phyloP scores from a whole-genome alignment of 2,888 invertebrate species.

The Quadriops clusia region DNA sequence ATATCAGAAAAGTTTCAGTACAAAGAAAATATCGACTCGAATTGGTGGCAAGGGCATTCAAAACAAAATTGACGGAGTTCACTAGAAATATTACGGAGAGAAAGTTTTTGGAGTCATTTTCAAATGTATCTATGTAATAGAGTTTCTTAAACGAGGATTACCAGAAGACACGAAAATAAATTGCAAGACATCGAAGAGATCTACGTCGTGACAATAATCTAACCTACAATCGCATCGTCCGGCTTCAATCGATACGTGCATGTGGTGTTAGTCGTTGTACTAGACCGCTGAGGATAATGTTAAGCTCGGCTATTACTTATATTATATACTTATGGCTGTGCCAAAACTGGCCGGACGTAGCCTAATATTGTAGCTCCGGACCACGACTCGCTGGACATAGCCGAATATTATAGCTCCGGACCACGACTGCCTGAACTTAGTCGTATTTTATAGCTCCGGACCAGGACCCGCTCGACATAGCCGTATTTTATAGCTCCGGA shows the following conservation, averaged over 20 bases:
- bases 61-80: constrained; percentile 12
- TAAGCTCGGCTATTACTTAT: too few species aligned
- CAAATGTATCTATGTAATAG: constrained; percentile 13
- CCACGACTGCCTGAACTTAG: too few species aligned
- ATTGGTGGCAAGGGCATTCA: constrained; percentile 20
- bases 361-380: too few species aligned
- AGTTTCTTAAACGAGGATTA: constrained; percentile 15
- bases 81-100: constrained; percentile 8
- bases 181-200: background rate
- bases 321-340: constrained; percentile 13
- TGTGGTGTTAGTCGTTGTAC: too few species aligned
- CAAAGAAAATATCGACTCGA: constrained; percentile 28
- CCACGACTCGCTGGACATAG: too few species aligned
- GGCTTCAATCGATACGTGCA: too few species aligned
- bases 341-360: constrained; percentile 13
- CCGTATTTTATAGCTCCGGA: background rate
- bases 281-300: too few species aligned
- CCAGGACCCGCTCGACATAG: background rate
- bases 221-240: constrained; percentile 2
- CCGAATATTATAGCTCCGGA: too few species aligned
- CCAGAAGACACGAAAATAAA: constrained; percentile 5
- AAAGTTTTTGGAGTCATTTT: constrained; percentile 8
- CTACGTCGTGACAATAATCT: constrained; percentile 1
- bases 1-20: constrained; percentile 21
- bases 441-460: too few species aligned